Conservation (phyloP, 2,888 invertebrate genomes). For the Epistrophe eligans region DNA sequence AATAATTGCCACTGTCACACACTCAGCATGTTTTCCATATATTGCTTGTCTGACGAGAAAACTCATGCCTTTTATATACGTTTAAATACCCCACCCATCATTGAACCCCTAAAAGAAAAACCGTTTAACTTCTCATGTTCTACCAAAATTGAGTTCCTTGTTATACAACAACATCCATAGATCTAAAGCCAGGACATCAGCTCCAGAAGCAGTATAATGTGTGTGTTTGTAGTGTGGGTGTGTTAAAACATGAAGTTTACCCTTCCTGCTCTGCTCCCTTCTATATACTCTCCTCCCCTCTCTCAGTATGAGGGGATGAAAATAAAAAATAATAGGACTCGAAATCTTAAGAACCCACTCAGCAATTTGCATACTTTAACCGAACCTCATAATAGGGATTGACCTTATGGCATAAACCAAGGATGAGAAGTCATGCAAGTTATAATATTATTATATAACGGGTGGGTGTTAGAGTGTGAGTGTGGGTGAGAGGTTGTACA, state of each 20-base stretch:
- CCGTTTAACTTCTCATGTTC: slow-evolving; percentile 72
- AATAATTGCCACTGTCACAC: slow-evolving; percentile 72
- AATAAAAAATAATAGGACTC: slow-evolving; percentile 70
- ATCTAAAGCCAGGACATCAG: slow-evolving; percentile 14
- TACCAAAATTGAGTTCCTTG: slow-evolving; percentile 67
- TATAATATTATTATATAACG: slow-evolving; percentile 25
- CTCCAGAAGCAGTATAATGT: background rate
- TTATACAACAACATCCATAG: slow-evolving; percentile 18
- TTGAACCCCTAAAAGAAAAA: slow-evolving; percentile 30
- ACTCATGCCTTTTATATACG: slow-evolving; percentile 7
- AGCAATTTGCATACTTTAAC: slow-evolving; percentile 75
- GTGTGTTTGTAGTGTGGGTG: slow-evolving; percentile 11
- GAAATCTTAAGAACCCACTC: slow-evolving; percentile 74
- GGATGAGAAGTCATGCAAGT: slow-evolving; percentile 37
- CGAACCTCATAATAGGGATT: slow-evolving; percentile 65
- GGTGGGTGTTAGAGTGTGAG: slow-evolving; percentile 8
- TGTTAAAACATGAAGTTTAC: slow-evolving; percentile 30
- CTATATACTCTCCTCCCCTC: background rate
- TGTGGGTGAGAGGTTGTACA: slow-evolving; percentile 13
- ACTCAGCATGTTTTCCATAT: slow-evolving; percentile 47
- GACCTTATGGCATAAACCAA: slow-evolving; percentile 66
- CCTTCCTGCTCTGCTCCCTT: background rate
- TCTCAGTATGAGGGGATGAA: slow-evolving; percentile 19
- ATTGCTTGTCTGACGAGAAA: slow-evolving; percentile 41
- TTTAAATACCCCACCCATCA: slow-evolving; percentile 7